Percentiles rank a stretch among this genome's conserved stretches.
These are phyloP conservation scores for Hirudinaria manillensis DNA, from an alignment of 2,888 invertebrate species.

Conservation along the genomic window DNA sequence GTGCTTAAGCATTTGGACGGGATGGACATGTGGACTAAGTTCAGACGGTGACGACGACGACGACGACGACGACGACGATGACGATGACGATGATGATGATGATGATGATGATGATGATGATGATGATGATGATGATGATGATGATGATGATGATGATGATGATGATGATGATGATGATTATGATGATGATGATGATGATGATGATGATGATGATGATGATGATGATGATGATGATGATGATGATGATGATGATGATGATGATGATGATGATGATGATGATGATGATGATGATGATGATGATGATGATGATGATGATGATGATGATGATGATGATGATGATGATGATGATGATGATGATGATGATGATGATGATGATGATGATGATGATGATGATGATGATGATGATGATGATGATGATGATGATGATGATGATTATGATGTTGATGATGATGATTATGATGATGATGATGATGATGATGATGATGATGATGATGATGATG, in stretches of 20 bases:
- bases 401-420: not conserved
- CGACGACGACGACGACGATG: not conserved
- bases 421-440: too few relatives aligned
- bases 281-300: not conserved
- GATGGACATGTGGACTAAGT: too few relatives aligned
- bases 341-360: not conserved
- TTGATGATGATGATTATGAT: too few relatives aligned
- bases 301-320: not conserved
- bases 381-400: not conserved
- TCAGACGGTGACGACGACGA: not conserved
- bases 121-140: not conserved
- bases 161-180: too few relatives aligned
- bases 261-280: not conserved
- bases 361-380: not conserved
- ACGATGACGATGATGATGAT: not conserved
- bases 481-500: not conserved
- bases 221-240: not conserved
- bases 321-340: not conserved
- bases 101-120: not conserved
- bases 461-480: too few relatives aligned
- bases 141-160: constrained; percentile 18
- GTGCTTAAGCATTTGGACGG: too few relatives aligned
- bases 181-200: not conserved
- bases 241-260: not conserved
- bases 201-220: not conserved